Evolutionary conservation across 1,140 invertebrate genomes (phyloP).

Genomic region (Drosophila tsacasi): DNA sequence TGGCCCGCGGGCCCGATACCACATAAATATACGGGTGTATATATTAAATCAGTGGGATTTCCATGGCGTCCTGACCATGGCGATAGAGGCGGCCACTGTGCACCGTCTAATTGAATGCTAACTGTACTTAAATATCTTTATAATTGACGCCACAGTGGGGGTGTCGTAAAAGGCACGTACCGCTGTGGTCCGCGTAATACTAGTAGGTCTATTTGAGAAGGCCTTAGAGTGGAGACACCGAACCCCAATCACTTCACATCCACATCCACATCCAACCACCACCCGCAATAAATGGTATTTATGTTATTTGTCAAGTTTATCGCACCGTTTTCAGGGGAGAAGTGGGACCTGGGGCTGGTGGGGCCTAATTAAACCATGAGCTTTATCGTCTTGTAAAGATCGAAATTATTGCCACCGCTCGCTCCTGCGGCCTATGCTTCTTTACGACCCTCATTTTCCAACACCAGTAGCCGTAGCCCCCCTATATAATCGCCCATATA

Average conservation of each 20-base stretch:
- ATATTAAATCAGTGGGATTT: constrained; percentile 66
- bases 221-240: constrained; percentile 51
- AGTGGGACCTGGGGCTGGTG: constrained; percentile 3
- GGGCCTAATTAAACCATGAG: constrained; percentile 71
- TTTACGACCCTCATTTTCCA: constrained; percentile 69
- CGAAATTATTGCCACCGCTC: constrained; percentile 47
- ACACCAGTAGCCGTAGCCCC: constrained; percentile 72
- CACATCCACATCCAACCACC: constrained; percentile 32
- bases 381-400: constrained; percentile 81
- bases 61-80: constrained; percentile 35
- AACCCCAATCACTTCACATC: constrained; percentile 34
- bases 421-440: constrained; percentile 26
- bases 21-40: constrained; percentile 21
- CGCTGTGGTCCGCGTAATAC: constrained; percentile 67
- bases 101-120: constrained; percentile 75
- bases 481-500: constrained; percentile 20
- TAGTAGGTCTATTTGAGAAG: constrained; percentile 70
- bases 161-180: constrained; percentile 72
- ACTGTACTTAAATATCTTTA: constrained; percentile 84
- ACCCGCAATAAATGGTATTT: constrained; percentile 83
- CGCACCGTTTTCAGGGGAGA: constrained; percentile 29
- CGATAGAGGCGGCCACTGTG: constrained; percentile 24
- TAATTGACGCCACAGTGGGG: constrained; percentile 75
- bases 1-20: constrained; percentile 37
- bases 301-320: constrained; percentile 84